Conservation (phyloP, 2,797 vertebrate genomes). For the Diglossa cyanea region DNA sequence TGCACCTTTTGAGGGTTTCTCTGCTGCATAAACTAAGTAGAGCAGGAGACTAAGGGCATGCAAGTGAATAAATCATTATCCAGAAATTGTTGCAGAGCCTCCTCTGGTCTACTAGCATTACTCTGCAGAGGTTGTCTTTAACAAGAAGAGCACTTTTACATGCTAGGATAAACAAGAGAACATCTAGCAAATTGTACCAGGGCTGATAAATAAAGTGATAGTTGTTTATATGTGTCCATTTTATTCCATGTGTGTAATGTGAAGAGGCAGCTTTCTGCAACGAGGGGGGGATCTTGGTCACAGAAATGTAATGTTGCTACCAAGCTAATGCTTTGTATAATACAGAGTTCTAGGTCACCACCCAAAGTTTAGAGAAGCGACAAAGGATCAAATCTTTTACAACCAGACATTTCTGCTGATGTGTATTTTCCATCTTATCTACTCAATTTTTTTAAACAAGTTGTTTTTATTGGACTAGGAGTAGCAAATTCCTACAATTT, state of each 20-base stretch:
- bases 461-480: conserved; percentile 65
- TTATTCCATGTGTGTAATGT: neutral
- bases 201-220: neutral
- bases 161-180: neutral
- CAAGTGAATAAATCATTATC: neutral
- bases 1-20: neutral
- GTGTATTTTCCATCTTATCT: conserved; percentile 48
- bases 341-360: neutral
- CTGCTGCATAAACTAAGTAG: neutral
- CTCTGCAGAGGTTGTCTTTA: neutral
- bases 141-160: neutral
- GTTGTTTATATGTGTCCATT: neutral
- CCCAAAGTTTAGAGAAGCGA: neutral
- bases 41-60: neutral
- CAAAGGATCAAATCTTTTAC: neutral
- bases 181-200: neutral
- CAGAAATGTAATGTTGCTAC: neutral
- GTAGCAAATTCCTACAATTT: conserved; percentile 69
- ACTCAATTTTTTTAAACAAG: neutral
- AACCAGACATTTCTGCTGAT: neutral
- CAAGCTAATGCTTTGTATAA: neutral
- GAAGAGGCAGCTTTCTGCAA: neutral
- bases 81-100: neutral
- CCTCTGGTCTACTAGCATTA: neutral
- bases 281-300: neutral